A percentile compares a stretch with the other conserved stretches of the same genome.
These are phyloP conservation scores for Andrena trimmerana DNA, from an alignment of 2,888 invertebrate genomes.

Conservation along the genomic window DNA sequence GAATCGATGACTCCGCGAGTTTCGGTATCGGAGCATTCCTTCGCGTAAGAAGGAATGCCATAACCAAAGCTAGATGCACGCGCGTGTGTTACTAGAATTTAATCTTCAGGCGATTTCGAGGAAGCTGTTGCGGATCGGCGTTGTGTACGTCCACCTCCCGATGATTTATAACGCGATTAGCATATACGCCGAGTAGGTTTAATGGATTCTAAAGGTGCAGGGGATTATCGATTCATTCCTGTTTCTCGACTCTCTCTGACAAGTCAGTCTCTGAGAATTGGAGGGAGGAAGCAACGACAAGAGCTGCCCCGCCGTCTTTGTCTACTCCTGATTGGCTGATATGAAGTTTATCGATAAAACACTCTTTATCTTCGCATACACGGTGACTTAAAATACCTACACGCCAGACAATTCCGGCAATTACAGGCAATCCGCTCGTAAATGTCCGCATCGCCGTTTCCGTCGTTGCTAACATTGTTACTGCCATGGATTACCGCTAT, in stretches of 20 bases:
- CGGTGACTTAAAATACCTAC: neutral
- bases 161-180: neutral
- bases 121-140: neutral
- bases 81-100: neutral
- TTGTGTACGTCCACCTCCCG: neutral
- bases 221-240: no score
- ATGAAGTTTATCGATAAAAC: neutral
- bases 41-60: neutral
- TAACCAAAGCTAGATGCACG: neutral
- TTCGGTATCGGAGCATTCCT: neutral
- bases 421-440: neutral
- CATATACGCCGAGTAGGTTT: neutral
- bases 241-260: no score
- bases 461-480: slow-evolving; percentile 2
- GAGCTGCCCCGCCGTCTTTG: neutral
- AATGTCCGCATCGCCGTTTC: no score
- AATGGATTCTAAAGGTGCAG: no score
- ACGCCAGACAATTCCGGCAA: neutral
- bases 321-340: neutral
- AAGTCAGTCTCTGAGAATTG: neutral
- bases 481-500: neutral
- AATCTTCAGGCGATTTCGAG: neutral
- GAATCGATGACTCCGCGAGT: neutral
- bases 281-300: neutral
- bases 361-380: neutral